phyloP scores from a whole-genome alignment of 2,888 invertebrate genomes.

The Apotomis betuletana region DNA sequence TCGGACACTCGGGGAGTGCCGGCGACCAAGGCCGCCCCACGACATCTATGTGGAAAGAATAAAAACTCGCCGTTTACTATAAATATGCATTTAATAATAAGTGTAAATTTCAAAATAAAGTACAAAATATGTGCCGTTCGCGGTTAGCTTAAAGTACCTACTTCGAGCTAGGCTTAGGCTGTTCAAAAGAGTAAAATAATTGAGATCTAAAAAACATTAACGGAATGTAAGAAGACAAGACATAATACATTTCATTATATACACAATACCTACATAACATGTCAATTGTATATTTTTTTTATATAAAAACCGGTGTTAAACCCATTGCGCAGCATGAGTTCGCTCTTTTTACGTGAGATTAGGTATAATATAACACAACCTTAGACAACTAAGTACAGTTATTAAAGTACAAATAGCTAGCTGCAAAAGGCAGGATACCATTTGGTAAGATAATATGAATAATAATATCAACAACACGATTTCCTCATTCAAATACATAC shows the following conservation, averaged over 20 bases:
- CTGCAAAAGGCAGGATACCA: not conserved
- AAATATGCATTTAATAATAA: constrained; percentile 26
- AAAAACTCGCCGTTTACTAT: not conserved
- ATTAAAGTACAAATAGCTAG: constrained; percentile 3
- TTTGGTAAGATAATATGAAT: not conserved
- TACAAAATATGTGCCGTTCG: constrained; percentile 21
- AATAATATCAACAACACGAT: not conserved
- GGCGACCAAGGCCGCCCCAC: constrained; percentile 11
- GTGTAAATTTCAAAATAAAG: constrained; percentile 3
- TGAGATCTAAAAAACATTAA: constrained; percentile 26
- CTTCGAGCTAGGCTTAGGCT: constrained; percentile 16
- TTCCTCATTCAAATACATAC: not conserved
- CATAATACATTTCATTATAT: constrained; percentile 12
- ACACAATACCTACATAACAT: constrained; percentile 12
- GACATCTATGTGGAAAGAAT: not conserved
- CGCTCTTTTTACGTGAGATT: no score
- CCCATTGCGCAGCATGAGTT: no score
- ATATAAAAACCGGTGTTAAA: constrained; percentile 5
- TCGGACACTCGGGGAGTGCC: not conserved
- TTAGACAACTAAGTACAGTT: constrained; percentile 22
- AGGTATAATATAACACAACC: not conserved
- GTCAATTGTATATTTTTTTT: not conserved
- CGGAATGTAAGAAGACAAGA: constrained; percentile 27
- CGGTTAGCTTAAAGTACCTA: constrained; percentile 4
- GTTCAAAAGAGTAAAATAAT: constrained; percentile 5